Conservation (phyloP, 2,113 vertebrate species). For the Sceloporus undulatus region DNA sequence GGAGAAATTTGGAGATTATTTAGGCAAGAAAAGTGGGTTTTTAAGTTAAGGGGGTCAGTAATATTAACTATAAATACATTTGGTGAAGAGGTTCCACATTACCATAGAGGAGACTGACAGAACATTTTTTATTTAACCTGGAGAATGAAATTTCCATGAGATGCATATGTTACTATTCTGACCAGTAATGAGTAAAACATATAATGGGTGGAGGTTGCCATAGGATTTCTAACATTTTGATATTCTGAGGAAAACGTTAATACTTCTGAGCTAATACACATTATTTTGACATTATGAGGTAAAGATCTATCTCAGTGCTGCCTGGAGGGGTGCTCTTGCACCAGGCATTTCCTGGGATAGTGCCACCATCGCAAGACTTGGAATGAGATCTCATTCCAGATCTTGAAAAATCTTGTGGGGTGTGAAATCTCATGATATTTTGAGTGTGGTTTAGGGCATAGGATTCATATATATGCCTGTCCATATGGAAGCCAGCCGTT, state of each 20-base stretch:
- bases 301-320: too few relatives aligned
- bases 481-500: too few relatives aligned
- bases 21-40: not conserved
- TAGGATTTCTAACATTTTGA: not conserved
- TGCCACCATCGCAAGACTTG: too few relatives aligned
- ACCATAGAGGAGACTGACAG: not conserved
- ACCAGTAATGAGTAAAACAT: not conserved
- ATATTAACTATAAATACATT: not conserved
- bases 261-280: too few relatives aligned
- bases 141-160: not conserved
- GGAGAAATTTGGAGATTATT: not conserved
- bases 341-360: too few relatives aligned
- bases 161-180: not conserved
- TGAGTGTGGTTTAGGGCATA: too few relatives aligned
- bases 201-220: not conserved
- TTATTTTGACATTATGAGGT: too few relatives aligned
- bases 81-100: not conserved
- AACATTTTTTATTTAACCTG: not conserved
- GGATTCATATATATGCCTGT: too few relatives aligned
- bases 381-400: too few relatives aligned
- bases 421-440: too few relatives aligned
- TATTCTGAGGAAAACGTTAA: not conserved
- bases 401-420: too few relatives aligned
- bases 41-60: not conserved
- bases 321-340: too few relatives aligned